phyloP scores from a whole-genome alignment of 2,797 vertebrate genomes.

The Pipistrellus pipistrellus region DNA sequence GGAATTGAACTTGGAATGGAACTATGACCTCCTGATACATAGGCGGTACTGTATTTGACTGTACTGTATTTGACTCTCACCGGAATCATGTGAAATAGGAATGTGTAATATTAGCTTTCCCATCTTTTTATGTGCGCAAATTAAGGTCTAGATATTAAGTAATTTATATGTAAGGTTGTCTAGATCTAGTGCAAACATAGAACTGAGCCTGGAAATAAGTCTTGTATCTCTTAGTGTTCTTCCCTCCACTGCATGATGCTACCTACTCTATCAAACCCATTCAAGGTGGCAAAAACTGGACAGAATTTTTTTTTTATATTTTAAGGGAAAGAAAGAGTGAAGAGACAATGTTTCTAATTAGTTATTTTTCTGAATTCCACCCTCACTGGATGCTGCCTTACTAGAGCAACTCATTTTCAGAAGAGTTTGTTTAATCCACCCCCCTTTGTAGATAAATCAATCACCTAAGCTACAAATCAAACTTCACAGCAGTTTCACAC shows the following conservation, averaged over 20 bases:
- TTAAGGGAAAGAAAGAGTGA: neutral
- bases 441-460: constrained; percentile 1
- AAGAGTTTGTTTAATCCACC: neutral
- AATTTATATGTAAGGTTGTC: neutral
- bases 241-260: neutral
- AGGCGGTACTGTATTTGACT: neutral
- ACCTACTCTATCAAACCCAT: neutral
- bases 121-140: neutral
- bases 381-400: constrained; percentile 21
- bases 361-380: constrained; percentile 24
- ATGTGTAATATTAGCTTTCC: neutral
- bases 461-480: constrained; percentile 48
- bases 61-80: constrained; percentile 8
- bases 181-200: neutral
- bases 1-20: neutral
- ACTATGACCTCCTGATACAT: neutral
- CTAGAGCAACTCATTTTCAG: constrained; percentile 52
- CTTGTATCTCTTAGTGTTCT: neutral
- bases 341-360: neutral
- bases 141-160: constrained; percentile 17
- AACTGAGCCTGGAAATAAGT: neutral
- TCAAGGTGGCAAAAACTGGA: neutral
- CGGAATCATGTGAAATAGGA: neutral
- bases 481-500: neutral
- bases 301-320: neutral